Conservation (phyloP, 2,888 invertebrate genomes). For the Tortrix viridana region DNA sequence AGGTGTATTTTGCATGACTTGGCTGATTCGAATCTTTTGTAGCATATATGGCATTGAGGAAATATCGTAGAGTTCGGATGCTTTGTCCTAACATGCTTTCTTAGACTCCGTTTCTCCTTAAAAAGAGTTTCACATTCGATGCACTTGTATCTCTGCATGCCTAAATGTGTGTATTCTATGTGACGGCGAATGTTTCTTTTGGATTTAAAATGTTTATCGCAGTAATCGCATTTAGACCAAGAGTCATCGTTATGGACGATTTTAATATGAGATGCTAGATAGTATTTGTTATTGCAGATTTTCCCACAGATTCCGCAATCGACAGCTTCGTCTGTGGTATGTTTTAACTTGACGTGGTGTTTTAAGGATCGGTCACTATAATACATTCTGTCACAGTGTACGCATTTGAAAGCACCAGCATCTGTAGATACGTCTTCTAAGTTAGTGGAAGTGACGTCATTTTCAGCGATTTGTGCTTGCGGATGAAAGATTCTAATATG, state of each 20-base stretch:
- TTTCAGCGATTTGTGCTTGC: constrained; percentile 64
- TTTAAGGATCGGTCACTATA: constrained; percentile 69
- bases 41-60: constrained; percentile 71
- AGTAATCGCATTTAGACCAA: constrained; percentile 70
- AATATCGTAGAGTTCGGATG: constrained; percentile 65
- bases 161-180: constrained; percentile 70
- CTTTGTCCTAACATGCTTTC: constrained; percentile 70
- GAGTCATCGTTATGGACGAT: constrained; percentile 63
- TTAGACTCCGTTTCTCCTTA: constrained; percentile 70
- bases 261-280: constrained; percentile 68
- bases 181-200: constrained; percentile 70
- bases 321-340: constrained; percentile 60
- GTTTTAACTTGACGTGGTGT: constrained; percentile 71
- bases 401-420: constrained; percentile 55
- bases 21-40: constrained; percentile 71
- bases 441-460: constrained; percentile 58
- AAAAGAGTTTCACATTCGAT: constrained; percentile 71
- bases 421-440: constrained; percentile 47
- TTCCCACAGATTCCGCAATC: constrained; percentile 65
- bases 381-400: constrained; percentile 61
- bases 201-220: constrained; percentile 70
- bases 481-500: constrained; percentile 70
- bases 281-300: constrained; percentile 70
- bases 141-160: constrained; percentile 70
- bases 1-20: constrained; percentile 74